Evolutionary conservation across 1,140 invertebrate genomes (phyloP).

Genomic region (Brachionus koreanus): DNA sequence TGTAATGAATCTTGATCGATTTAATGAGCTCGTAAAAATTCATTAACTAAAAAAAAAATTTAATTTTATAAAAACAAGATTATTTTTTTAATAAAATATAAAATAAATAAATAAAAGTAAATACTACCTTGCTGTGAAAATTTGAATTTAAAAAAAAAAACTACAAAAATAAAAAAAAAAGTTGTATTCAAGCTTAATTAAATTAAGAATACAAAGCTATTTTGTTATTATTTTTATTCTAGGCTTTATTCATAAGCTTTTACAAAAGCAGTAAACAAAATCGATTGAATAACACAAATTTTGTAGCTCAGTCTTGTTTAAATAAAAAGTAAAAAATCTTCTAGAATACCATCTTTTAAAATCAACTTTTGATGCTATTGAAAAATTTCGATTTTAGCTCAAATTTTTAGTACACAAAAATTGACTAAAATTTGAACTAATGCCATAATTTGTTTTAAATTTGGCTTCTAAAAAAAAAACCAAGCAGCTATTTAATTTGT

Average conservation of each 20-base stretch:
- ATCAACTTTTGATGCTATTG: neutral
- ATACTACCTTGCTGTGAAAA: neutral
- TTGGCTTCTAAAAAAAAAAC: neutral
- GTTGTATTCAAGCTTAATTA: neutral
- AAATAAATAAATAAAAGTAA: neutral
- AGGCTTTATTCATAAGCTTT: neutral
- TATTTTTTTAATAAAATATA: neutral
- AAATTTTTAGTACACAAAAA: neutral
- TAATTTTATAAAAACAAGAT: neutral
- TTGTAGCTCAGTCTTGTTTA: neutral
- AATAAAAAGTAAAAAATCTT: neutral
- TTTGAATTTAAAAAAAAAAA: neutral
- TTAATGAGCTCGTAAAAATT: constrained; percentile 8
- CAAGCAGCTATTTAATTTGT: neutral
- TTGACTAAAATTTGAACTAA: neutral
- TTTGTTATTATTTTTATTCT: neutral
- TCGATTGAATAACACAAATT: neutral
- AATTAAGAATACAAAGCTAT: neutral
- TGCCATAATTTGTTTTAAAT: constrained; percentile 11
- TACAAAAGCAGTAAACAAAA: constrained; percentile 1
- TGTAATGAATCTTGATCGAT: neutral
- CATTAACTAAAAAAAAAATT: neutral
- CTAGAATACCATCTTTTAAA: neutral
- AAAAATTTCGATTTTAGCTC: no score
- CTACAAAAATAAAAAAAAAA: neutral